Percentiles rank a stretch among this genome's conserved stretches.
These are phyloP conservation scores for Enteromius thamalakanensis DNA, from an alignment of 2,797 vertebrate genomes.

Conservation along the genomic window DNA sequence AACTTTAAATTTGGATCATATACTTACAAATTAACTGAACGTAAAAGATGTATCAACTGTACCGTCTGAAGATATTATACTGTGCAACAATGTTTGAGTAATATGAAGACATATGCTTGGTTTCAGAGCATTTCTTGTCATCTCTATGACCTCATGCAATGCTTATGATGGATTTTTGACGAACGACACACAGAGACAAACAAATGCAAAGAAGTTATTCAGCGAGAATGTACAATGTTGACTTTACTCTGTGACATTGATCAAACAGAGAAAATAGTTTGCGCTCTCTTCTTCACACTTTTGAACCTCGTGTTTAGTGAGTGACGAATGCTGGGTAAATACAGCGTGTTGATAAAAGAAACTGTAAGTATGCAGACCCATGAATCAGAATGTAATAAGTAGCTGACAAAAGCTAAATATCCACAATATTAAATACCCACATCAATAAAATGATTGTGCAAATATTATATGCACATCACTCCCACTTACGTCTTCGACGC, in stretches of 20 bases:
- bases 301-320: slow-evolving; percentile 31
- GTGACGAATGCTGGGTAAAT: slow-evolving; percentile 48
- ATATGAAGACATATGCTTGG: not conserved
- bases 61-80: not conserved
- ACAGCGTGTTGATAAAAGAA: slow-evolving; percentile 49
- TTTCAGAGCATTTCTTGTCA: not conserved
- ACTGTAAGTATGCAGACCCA: slow-evolving; percentile 44
- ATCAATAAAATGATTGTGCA: slow-evolving; percentile 48
- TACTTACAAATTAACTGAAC: not conserved
- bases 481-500: slow-evolving; percentile 22
- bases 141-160: not conserved
- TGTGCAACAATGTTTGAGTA: not conserved
- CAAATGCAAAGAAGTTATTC: not conserved
- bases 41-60: not conserved
- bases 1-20: not conserved
- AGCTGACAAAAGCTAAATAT: slow-evolving; percentile 52
- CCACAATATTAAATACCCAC: slow-evolving; percentile 45
- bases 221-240: not conserved
- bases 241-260: not conserved
- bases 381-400: slow-evolving; percentile 50
- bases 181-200: slow-evolving; percentile 10
- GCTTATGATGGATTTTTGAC: not conserved
- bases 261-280: slow-evolving; percentile 40
- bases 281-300: not conserved
- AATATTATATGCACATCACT: slow-evolving; percentile 47